Evolutionary conservation across 2,797 vertebrate species (phyloP).

Genomic region (Acrossocheilus wenchowensis): DNA sequence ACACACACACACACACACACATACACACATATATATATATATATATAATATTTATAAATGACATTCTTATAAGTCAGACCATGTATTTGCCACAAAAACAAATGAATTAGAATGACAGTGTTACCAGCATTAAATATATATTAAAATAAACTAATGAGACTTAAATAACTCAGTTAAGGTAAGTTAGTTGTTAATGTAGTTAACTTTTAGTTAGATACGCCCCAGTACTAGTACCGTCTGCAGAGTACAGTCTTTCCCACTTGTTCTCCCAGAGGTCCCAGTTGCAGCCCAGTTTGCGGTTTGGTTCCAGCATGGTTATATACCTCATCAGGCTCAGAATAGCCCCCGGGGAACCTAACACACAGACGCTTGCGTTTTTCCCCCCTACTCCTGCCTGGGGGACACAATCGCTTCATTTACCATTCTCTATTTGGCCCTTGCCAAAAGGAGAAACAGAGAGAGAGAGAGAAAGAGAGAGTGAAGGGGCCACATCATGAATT

Average conservation of each 20-base stretch:
- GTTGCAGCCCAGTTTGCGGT: conserved; percentile 30
- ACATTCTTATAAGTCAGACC: conserved; percentile 39
- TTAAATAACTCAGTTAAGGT: background rate
- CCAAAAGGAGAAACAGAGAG: conserved; percentile 79
- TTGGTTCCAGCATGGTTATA: conserved; percentile 39
- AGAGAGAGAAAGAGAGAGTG: conserved; percentile 77
- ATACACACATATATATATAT: too few relatives aligned
- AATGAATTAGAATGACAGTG: background rate
- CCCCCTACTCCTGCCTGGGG: conserved; percentile 71
- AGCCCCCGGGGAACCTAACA: conserved; percentile 34
- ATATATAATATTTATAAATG: background rate
- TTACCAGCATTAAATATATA: background rate
- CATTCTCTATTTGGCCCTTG: conserved; percentile 83
- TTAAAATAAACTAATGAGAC: background rate
- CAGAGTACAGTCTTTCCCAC: conserved; percentile 36
- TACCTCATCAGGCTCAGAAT: conserved; percentile 51
- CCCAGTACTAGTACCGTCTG: conserved; percentile 26
- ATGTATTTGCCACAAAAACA: background rate
- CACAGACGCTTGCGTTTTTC: conserved; percentile 14
- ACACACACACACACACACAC: too few relatives aligned
- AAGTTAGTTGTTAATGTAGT: background rate
- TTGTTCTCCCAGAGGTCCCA: conserved; percentile 24
- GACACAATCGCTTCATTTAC: conserved; percentile 85
- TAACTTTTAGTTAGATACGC: background rate
- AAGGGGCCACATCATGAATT: conserved; percentile 80